Evolutionary conservation across 2,888 invertebrate genomes (phyloP), one percentile per base, ranked within the genome.

Genomic region (Fragum fragum): DNA sequence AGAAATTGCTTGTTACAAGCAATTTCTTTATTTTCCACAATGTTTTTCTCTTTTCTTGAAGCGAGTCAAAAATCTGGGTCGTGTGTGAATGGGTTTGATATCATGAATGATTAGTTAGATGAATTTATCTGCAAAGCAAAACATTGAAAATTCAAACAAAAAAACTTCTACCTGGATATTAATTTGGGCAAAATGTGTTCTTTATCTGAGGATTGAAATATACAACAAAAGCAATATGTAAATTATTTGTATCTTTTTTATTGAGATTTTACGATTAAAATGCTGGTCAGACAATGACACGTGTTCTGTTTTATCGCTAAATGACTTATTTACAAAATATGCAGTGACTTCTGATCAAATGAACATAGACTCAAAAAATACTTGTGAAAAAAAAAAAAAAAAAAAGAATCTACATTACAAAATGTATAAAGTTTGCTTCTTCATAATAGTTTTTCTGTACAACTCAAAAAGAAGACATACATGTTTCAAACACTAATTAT

Each of bases 181-280:
- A 9, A 9, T 36, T 3, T 1, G 39, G 71, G 55, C 68, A 75
- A 63, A 73, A 73, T 63, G 73, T 73, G 73, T 73, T 73, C 66
- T 36, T 73, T 57, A 29, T 61, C 70, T 5, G 7, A 47, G 36
- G 61, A 29, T 39, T 42, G 57, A 66, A 53, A 79, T n/a, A 76
- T 29, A 80, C 68, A 79, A 76, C 52, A 71, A 79, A 70, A 72
- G 55, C 74, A 52, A 39, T 36, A n/a, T 28, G 29, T 29, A n/a
- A 32, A 42, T 59, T 39, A 57, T 79, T 85, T 85, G 61, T 59
- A 76, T 66, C 47, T 47, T 61, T 81, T 83, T 85, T 85, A 85
- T 85, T 85, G 79, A 74, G 79, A 81, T 85, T 76, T 78, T 85
- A 85, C 81, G 81, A 81, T 76, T 85, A 85, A 81, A 85, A 85